Base-by-base conservation (phyloP, 2,113 vertebrate species). In the Raja brachyura region DNA sequence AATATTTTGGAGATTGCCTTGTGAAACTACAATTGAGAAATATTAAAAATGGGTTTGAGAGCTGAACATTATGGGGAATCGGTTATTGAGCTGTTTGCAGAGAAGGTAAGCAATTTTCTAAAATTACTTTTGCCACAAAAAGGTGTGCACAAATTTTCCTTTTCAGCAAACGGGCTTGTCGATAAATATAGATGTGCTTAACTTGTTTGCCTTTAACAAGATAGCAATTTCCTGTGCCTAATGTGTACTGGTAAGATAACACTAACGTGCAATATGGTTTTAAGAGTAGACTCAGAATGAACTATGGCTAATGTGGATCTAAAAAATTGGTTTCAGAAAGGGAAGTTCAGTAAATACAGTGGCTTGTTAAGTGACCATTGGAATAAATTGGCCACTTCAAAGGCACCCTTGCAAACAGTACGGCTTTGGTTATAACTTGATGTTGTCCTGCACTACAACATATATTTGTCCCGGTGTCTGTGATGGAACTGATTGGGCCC, bases 201-300 rank as follows among this genome's bases (percentile, higher is more conserved):
- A 14, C 33, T 28, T 28, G 31, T 25, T 18, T 5, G 16, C 25
- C 48, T 73, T 90, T 33, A 25, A 33, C 48, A 9, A 5, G 10
- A 31, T 68, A 74, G 66, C 33, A 54, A 92, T 73, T 92, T 92
- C 90, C 90, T 48, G 68, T 92, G 9, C 70, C 88, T 74, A 13
- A 4, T 88, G 5, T 73, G 68, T 54, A 92, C 4, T 92, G 90
- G 18, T 74, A 20, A 73, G 90, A 92, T 54, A 92, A 73, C 20
- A 48, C 31, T 73, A 5, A 16, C 33, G 13, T 74, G 33, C 9
- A 39, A 0, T 90, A 48, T 3, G 2, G n/a, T 33, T 4, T 90
- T 70, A 48, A 90, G 18, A 90, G 85, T 13, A 63, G 59, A 70
- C 33, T 48, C 63, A 66, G 61, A 54, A 31, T 90, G 31, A 31